Base-by-base conservation (phyloP, 1,140 invertebrate genomes). In the Drosophila rufa region DNA sequence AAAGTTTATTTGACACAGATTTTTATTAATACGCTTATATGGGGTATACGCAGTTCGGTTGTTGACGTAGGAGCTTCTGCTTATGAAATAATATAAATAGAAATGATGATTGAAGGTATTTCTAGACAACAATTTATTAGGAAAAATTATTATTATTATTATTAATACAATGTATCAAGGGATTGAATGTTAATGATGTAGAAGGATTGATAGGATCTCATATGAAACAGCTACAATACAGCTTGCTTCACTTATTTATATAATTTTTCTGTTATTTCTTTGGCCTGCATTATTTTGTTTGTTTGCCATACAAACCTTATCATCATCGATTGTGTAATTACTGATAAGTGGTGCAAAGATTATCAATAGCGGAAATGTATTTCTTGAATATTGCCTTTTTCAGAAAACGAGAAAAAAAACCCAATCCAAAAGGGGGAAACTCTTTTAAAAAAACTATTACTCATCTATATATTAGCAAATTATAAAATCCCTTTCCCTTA, bases 1-100 rank as follows among this genome's bases (percentile, higher is more conserved):
- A 83, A 83, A 83, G 76, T 80, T 80, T 80, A 87, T 83, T 87
- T 87, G 83, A 89, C 83, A 89, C 83, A 89, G 84, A 83, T 79
- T 69, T 69, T 60, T 50, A 64, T 76, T 56, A 48, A 45, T 42
- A 46, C 56, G 55, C 64, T 36, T 43, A 47, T 5, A 53, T 53
- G 19, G 46, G 43, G 27, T 38, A 22, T 40, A 22, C 2, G 36
- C 11, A 0, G 7, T 6, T n/a, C 15, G 15, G 4, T 7, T n/a
- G 15, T n/a, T 40, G 19, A 55, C 7, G 53, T 40, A 36, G n/a
- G 4, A 15, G 19, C 14, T 55, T 30, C 1, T 59, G 51, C 17
- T 19, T 43, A 6, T 19, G 3, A 51, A 51, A 51, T 51, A 5
- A 55, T 9, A 2, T 9, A 36, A 36, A 36, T 36, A 22, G 0